phyloP scores from a whole-genome alignment of 2,797 vertebrate genomes.

The Galaxias olidus region DNA sequence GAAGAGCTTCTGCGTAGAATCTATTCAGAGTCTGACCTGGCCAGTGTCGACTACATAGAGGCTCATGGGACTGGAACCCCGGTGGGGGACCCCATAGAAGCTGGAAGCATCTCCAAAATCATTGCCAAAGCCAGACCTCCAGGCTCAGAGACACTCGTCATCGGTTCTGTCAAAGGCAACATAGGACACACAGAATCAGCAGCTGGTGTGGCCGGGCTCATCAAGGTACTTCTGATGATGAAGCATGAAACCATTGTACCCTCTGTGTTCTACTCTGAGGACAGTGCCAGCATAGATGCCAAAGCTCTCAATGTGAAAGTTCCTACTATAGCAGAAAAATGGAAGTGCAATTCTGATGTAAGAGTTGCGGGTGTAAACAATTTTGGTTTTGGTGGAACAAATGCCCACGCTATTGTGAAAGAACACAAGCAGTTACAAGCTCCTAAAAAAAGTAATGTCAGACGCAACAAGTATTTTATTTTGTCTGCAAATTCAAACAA shows the following conservation, averaged over 20 bases:
- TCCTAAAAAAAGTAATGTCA: slow-evolving; percentile 37
- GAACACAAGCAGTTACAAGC: slow-evolving; percentile 62
- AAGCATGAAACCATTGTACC: slow-evolving; percentile 83
- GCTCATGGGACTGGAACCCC: slow-evolving; percentile 87
- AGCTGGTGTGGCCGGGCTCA: slow-evolving; percentile 85
- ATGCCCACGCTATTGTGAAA: slow-evolving; percentile 81
- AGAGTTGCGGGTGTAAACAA: slow-evolving; percentile 84
- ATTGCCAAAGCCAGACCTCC: slow-evolving; percentile 73
- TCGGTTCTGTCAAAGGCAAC: slow-evolving; percentile 89
- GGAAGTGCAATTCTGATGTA: slow-evolving; percentile 66
- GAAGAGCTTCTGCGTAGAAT: slow-evolving; percentile 78
- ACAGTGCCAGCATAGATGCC: slow-evolving; percentile 72
- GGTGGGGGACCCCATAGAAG: slow-evolving; percentile 81
- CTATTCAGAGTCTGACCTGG: slow-evolving; percentile 74
- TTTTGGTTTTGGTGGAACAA: slow-evolving; percentile 91
- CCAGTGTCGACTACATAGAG: slow-evolving; percentile 82
- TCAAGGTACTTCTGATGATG: slow-evolving; percentile 92
- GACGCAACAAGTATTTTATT: slow-evolving; percentile 71
- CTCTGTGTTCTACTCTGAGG: slow-evolving; percentile 80
- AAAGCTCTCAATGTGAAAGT: slow-evolving; percentile 75
- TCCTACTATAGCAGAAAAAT: slow-evolving; percentile 72
- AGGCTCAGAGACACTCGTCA: slow-evolving; percentile 57
- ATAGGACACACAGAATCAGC: slow-evolving; percentile 89
- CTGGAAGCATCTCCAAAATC: slow-evolving; percentile 75
- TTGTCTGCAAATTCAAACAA: slow-evolving; percentile 80